Base-by-base conservation (phyloP, 2,888 invertebrate species). In the Leucozona laternaria region DNA sequence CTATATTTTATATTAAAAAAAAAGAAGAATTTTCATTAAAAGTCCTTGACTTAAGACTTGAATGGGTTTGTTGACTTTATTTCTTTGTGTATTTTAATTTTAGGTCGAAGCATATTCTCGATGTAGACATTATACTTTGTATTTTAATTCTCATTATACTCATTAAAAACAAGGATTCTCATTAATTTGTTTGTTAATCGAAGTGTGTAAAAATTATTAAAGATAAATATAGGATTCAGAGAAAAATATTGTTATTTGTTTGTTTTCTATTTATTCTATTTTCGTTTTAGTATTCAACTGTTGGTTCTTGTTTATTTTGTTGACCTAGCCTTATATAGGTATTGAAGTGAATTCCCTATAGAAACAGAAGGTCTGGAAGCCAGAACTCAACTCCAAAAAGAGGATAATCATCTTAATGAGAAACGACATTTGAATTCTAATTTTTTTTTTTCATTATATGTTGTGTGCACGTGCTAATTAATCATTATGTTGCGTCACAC, bases 401-500 rank as follows among this genome's bases (percentile, higher is more conserved):
- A 13, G 13, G 11, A 58, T 37, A 58, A 58, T 22, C 20, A 22
- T 40, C 60, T 40, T 60, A 40, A 60, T 60, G 40, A 40, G 40
- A 22, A 60, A 60, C 60, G 25, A 60, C 22, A 25, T 11, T 40
- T 37, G 60, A 60, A 60, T 60, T 40, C 40, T 40, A 60, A 60
- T 60, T 60, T 60, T n/a, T 60, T 60, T 60, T 60, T 25, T 10
- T 40, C 40, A 60, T 60, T 60, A 50, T 15, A 57, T 40, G 25
- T 22, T 40, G 25, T 60, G 28, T n/a, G 40, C 37, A 64, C 28
- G 28, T 64, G 31, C 28, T 45, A 45, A 64, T 64, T 45, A 45
- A 20, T 64, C 31, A 31, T 48, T 64, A 45, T 28, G 45, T 28
- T 31, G 6, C 31, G 17, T 64, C 25, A 13, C 11, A 58, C 58